Evolutionary conservation across 2,113 vertebrate genomes (phyloP).

Genomic region (Tetraodon nigroviridis): DNA sequence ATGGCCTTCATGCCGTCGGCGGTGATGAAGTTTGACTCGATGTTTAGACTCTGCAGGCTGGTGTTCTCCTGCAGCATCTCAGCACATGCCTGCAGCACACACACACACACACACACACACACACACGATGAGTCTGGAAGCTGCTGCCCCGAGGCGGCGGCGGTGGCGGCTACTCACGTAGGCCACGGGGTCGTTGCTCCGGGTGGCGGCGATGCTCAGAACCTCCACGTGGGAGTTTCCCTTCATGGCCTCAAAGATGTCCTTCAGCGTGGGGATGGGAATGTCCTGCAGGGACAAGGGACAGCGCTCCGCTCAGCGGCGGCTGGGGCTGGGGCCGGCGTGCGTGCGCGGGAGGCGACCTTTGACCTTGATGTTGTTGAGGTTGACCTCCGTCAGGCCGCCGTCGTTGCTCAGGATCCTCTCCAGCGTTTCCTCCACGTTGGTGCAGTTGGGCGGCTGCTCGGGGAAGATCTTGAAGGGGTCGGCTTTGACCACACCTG

Average conservation of each 20-base stretch:
- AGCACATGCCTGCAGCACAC: conserved; percentile 78
- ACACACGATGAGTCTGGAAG: background rate
- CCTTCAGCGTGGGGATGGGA: conserved; percentile 82
- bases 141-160: too few relatives aligned
- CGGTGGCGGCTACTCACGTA: conserved; percentile 70
- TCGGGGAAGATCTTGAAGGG: conserved; percentile 88
- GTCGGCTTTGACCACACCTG: conserved; percentile 94
- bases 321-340: background rate
- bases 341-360: background rate
- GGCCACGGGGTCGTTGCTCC: conserved; percentile 91
- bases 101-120: background rate
- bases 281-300: conserved; percentile 78
- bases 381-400: conserved; percentile 85
- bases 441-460: conserved; percentile 88
- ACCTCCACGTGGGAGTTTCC: conserved; percentile 82
- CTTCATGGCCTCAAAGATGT: conserved; percentile 88
- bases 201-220: conserved; percentile 89
- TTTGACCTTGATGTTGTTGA: conserved; percentile 93
- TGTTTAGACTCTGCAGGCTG: conserved; percentile 86
- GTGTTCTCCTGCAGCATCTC: conserved; percentile 90
- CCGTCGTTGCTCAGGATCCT: conserved; percentile 83
- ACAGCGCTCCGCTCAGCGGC: background rate
- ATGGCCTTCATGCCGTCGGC: conserved; percentile 85
- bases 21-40: conserved; percentile 97
- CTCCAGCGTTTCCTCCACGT: conserved; percentile 86